A percentile compares a stretch with the other conserved stretches of the same genome.
Conservation (phyloP, 2,113 vertebrate genomes). For the Ursus arctos region DNA sequence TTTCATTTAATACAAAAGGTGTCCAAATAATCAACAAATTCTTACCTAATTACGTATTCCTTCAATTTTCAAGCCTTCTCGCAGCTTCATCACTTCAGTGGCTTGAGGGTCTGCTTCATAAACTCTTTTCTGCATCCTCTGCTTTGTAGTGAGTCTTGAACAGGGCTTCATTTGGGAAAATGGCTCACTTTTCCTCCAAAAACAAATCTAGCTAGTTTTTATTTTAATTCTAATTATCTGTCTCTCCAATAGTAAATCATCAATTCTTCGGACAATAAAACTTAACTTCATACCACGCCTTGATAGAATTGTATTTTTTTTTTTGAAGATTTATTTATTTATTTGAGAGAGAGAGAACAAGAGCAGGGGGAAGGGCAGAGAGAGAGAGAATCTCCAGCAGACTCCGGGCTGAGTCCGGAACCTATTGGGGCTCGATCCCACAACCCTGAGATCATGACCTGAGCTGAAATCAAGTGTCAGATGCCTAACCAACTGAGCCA, state of each 20-base stretch:
- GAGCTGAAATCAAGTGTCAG: background rate
- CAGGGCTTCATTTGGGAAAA: background rate
- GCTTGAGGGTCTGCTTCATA: background rate
- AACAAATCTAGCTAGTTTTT: background rate
- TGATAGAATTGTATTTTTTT: background rate
- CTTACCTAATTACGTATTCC: background rate
- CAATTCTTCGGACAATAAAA: background rate
- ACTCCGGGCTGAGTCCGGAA: background rate
- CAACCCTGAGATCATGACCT: background rate
- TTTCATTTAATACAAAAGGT: background rate
- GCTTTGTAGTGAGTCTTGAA: background rate
- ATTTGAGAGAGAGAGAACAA: background rate
- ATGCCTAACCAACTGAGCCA: background rate
- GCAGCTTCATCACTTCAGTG: background rate
- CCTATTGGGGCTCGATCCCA: background rate
- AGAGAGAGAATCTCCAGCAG: background rate
- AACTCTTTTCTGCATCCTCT: background rate
- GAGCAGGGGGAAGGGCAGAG: background rate
- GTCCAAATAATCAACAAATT: background rate
- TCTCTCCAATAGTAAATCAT: background rate
- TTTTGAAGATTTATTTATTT: background rate
- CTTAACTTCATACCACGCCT: background rate
- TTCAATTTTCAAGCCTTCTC: background rate
- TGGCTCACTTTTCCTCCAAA: background rate
- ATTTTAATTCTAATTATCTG: background rate